Percentiles rank a stretch among this genome's conserved stretches.
phyloP scores from a whole-genome alignment of 2,113 vertebrate species.

The Lamprologus ornatipinnis region DNA sequence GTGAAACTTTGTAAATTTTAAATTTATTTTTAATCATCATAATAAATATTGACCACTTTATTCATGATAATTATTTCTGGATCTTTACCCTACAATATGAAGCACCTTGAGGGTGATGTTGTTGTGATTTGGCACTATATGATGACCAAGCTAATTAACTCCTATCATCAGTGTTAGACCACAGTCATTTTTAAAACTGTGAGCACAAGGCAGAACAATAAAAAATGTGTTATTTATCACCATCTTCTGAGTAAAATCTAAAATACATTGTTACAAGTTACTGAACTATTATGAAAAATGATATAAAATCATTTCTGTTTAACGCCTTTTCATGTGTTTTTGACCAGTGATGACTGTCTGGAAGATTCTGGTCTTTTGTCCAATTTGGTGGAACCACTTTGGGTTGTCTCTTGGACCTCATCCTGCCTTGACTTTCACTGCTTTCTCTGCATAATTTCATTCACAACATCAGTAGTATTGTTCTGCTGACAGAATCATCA shows the following conservation, averaged over 20 bases:
- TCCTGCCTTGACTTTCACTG: neutral
- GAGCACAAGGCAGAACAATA: neutral
- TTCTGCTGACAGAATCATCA: slow-evolving; percentile 2
- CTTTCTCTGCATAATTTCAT: neutral
- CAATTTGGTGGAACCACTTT: neutral
- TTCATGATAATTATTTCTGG: neutral
- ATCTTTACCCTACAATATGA: neutral
- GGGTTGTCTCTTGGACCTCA: neutral
- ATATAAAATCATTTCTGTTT: neutral
- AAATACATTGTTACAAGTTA: neutral
- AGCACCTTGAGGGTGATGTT: neutral
- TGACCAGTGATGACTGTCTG: neutral
- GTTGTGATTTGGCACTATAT: neutral
- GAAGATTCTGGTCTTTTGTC: neutral
- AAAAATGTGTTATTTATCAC: neutral
- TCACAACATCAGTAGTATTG: neutral
- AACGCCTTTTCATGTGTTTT: neutral
- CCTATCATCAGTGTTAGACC: neutral
- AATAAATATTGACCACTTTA: neutral
- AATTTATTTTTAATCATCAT: neutral
- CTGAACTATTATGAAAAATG: neutral
- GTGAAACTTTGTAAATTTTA: neutral
- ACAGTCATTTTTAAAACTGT: neutral
- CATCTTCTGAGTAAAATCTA: neutral
- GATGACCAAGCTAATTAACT: neutral